Evolutionary conservation across 2,113 vertebrate genomes (phyloP).

Genomic region (Macrotis lagotis): DNA sequence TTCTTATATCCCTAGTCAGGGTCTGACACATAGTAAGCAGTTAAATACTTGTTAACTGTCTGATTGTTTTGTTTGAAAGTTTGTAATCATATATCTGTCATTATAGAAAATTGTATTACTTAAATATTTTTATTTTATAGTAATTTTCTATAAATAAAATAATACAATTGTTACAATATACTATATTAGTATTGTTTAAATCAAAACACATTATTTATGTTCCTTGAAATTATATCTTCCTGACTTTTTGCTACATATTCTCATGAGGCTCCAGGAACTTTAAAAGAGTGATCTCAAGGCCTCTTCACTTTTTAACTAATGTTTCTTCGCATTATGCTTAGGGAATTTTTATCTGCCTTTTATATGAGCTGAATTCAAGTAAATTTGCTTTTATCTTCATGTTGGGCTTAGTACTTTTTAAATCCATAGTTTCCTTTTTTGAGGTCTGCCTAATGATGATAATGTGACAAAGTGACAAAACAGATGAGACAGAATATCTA

Average conservation of each 20-base stretch:
- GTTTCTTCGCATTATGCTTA: not conserved
- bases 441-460: not conserved
- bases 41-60: not conserved
- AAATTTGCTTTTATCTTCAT: not conserved
- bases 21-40: not conserved
- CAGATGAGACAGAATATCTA: not conserved
- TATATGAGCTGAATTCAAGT: not conserved
- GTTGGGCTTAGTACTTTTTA: not conserved
- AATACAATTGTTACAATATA: not conserved
- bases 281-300: not conserved
- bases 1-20: not conserved
- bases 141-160: not conserved
- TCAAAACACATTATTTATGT: not conserved
- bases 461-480: constrained; percentile 11
- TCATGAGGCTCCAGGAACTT: not conserved
- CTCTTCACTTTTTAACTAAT: not conserved
- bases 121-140: not conserved
- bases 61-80: not conserved
- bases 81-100: not conserved
- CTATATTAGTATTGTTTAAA: not conserved
- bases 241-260: not conserved
- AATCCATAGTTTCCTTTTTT: not conserved
- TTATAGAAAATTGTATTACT: not conserved
- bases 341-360: not conserved
- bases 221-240: not conserved